Evolutionary conservation across 2,888 invertebrate genomes (phyloP).

Genomic region (Oeneis ivallda): DNA sequence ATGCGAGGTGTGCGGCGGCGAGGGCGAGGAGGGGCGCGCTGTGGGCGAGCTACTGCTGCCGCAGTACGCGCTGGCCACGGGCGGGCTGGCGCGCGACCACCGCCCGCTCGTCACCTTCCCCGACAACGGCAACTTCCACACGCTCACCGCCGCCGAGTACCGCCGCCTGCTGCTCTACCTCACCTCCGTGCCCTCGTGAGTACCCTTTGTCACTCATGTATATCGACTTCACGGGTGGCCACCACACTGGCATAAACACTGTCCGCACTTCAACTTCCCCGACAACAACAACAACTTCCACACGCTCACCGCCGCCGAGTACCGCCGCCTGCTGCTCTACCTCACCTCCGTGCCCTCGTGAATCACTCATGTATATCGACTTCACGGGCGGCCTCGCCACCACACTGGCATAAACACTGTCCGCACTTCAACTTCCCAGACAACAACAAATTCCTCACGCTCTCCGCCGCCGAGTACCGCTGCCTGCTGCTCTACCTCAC

Average conservation of each 20-base stretch:
- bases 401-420: constrained; percentile 94
- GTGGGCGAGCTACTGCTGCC: constrained; percentile 93
- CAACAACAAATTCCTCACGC: constrained; percentile 91
- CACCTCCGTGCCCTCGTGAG: constrained; percentile 97
- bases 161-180: constrained; percentile 95
- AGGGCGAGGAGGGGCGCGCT: constrained; percentile 86
- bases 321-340: too few relatives aligned
- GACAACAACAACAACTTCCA: too few relatives aligned
- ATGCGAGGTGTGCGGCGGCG: constrained; percentile 77
- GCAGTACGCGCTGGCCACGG: constrained; percentile 94
- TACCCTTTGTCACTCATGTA: constrained; percentile 42
- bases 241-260: too few relatives aligned
- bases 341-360: too few relatives aligned
- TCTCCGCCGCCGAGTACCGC: constrained; percentile 93
- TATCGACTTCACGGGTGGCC: too few relatives aligned
- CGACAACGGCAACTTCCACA: constrained; percentile 93
- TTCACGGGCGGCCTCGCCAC: constrained; percentile 96
- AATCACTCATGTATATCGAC: too few relatives aligned
- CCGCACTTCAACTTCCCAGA: constrained; percentile 98
- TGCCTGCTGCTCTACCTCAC: constrained; percentile 96
- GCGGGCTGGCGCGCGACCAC: constrained; percentile 96
- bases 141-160: constrained; percentile 92
- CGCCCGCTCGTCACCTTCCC: constrained; percentile 97
- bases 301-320: too few relatives aligned
- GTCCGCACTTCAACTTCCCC: too few relatives aligned